Conservation (phyloP, 1,140 invertebrate genomes). For the Homalodisca vitripennis region DNA sequence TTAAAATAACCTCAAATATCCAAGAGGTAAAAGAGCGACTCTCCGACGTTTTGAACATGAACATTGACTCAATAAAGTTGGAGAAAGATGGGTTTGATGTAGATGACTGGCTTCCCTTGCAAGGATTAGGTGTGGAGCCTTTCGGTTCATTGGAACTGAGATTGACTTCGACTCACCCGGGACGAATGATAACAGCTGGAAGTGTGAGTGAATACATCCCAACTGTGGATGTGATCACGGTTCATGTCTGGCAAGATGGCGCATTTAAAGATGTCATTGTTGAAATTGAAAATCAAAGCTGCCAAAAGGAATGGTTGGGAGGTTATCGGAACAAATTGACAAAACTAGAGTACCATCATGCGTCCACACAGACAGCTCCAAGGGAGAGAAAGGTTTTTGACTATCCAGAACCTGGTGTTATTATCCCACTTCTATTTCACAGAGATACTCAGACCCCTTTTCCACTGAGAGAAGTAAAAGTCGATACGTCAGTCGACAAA, state of each 20-base stretch:
- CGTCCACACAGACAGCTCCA: slow-evolving; percentile 34
- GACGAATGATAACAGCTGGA: not conserved
- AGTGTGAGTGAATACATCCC: slow-evolving; percentile 33
- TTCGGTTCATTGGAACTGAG: slow-evolving; percentile 36
- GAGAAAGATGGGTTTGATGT: slow-evolving; percentile 7
- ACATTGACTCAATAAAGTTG: slow-evolving; percentile 20
- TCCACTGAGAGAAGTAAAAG: slow-evolving; percentile 15
- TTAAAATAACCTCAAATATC: slow-evolving; percentile 29
- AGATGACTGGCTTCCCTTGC: slow-evolving; percentile 32
- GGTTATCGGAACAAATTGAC: slow-evolving; percentile 35
- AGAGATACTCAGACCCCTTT: slow-evolving; percentile 31
- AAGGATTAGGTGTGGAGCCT: slow-evolving; percentile 34
- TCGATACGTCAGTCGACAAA: slow-evolving; percentile 18
- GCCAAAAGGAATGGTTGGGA: slow-evolving; percentile 37
- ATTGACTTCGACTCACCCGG: slow-evolving; percentile 11
- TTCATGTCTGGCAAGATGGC: slow-evolving; percentile 28
- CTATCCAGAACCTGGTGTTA: slow-evolving; percentile 3
- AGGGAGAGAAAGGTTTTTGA: slow-evolving; percentile 19
- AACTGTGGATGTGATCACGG: slow-evolving; percentile 38
- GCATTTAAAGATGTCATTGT: slow-evolving; percentile 33
- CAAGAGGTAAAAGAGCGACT: slow-evolving; percentile 27
- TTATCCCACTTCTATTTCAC: slow-evolving; percentile 10
- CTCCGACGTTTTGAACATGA: slow-evolving; percentile 13
- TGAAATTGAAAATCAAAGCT: slow-evolving; percentile 36
- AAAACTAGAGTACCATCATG: slow-evolving; percentile 36